A percentile compares a stretch with the other conserved stretches of the same genome.
Evolutionary conservation across 2,888 invertebrate species (phyloP).

Genomic region (Calameuta filiformis): DNA sequence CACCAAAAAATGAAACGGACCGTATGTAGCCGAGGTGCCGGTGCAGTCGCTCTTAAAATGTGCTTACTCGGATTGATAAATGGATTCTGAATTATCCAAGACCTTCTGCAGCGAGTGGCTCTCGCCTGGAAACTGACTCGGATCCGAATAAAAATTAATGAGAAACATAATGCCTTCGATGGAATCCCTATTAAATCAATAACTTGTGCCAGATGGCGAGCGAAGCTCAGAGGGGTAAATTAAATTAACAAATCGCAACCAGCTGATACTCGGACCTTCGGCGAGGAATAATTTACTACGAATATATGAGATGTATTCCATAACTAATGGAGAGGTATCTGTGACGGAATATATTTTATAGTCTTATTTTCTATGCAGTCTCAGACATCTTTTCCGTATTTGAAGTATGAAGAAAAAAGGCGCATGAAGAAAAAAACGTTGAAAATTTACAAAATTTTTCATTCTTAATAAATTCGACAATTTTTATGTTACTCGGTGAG

Average conservation of each 20-base stretch:
- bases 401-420: too few species aligned
- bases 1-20: background rate
- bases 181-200: background rate
- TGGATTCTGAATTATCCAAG: constrained; percentile 1
- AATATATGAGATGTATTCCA: background rate
- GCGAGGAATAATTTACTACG: background rate
- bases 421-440: too few species aligned
- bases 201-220: background rate
- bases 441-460: too few species aligned
- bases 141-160: constrained; percentile 2
- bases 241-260: constrained; percentile 2
- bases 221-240: background rate
- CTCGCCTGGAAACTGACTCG: background rate
- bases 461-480: too few species aligned
- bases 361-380: background rate
- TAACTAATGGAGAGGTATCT: background rate
- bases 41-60: background rate
- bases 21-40: background rate
- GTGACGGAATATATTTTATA: background rate
- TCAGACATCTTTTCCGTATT: background rate
- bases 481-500: too few species aligned
- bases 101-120: background rate
- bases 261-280: background rate
- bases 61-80: background rate
- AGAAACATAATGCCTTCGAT: constrained; percentile 1